Evolutionary conservation across 2,888 invertebrate genomes (phyloP), one percentile per base, ranked within the genome.

Genomic region (Heliconius erato): DNA sequence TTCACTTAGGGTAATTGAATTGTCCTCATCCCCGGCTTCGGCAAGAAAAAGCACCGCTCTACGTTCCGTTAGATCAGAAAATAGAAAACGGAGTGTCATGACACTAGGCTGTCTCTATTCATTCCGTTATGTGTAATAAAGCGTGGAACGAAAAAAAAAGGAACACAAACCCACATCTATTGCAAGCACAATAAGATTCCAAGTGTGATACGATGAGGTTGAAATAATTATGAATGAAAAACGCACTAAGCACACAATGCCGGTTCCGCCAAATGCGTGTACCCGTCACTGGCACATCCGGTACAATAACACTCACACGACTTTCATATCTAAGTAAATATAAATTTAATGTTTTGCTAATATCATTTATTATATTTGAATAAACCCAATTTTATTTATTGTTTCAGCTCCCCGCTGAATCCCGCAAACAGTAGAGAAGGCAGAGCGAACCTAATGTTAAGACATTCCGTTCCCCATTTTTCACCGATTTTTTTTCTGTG

Each of bases 241-340:
- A 63, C n/a, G 12, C 63, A 63, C 63, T n/a, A 63, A 63, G 63
- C 63, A 11, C n/a, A 63, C 63, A 63, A n/a, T n/a, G n/a, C 63
- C 63, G 63, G 63, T 63, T 63, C n/a, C n/a, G 63, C 63, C 63
- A n/a, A 12, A 63, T 63, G n/a, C n/a, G n/a, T 63, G 63, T 63
- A 63, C n/a, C n/a, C 63, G 63, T 63, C 63, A 63, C n/a, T n/a
- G 63, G n/a, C 63, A 63, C 63, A 63, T 63, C n/a, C n/a, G 3
- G 63, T 63, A 63, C n/a, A 63, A 63, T 63, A n/a, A 63, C n/a
- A 63, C n/a, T n/a, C 59, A 63, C 63, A 63, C 54, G 23, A 23
- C 54, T n/a, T 63, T 63, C 23, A 63, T 63, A 54, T 23, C 23
- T 54, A 54, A 54, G 54, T 54, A 54, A 54, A 54, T 54, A 54